Evolutionary conservation across 2,888 invertebrate genomes (phyloP), one percentile per base, ranked within the genome.

Genomic region (Criorhina ranunculi): DNA sequence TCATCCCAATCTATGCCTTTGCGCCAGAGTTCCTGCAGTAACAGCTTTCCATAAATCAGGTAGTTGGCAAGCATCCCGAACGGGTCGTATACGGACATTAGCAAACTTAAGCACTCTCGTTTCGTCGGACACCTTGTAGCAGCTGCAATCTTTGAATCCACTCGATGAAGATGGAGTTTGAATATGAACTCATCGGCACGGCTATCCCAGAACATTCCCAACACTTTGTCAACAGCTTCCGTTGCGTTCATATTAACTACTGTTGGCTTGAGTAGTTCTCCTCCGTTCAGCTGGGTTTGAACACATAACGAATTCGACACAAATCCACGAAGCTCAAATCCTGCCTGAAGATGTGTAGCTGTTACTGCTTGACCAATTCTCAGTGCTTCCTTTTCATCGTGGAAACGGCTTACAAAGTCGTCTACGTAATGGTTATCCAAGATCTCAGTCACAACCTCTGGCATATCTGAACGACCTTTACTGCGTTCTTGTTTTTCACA

Each of bases 31-130:
- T 11, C 5, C 37, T 67, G 60, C 17, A 72, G 29, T 11, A 67
- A 19, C 15, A 79, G 11, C 12, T 72, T 79, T 11, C 42, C 67
- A 17, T 60, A 15, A 0, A 87, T 29, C 0, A 87, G 81, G 4
- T 87, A 86, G 0, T 88, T 88, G 0, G 79, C 42, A 0, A 88
- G 73, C 1, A 88, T 49, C 0, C 87, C 89, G 1, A 88, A 59
- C 0, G 88, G 88, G 40, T 89, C 88, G 51, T 86, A 89, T 4
- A 89, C 35, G 0, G 88, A 88, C 88, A 89, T 88, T 2, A 88
- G 66, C 0, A 87, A 49, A 0, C 87, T 60, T 0, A 88, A 55
- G 8, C 85, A 70, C 35, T 87, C 60, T 5, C 88, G 70, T 29
- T 89, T 88, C 2, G 88, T 87, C 0, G 87, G 87, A 7, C 53